Percentiles rank a stretch among this genome's conserved stretches.
Evolutionary conservation across 2,113 vertebrate genomes (phyloP).

Genomic region (Mesoclemmys tuberculata): DNA sequence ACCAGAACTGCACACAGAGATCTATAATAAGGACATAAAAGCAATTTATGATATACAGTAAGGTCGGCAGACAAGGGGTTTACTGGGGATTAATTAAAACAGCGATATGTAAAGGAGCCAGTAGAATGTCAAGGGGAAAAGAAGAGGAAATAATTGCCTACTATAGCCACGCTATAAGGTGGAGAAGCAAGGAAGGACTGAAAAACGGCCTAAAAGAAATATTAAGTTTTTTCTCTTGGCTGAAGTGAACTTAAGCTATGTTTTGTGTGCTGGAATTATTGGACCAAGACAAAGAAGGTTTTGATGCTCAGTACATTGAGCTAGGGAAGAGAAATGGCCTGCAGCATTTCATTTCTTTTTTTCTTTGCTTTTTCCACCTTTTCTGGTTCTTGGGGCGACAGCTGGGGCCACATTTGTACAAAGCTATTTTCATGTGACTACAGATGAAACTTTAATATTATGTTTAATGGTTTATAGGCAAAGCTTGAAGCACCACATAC

Average conservation of each 20-base stretch:
- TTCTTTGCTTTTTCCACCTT: constrained; percentile 30
- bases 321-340: constrained; percentile 38
- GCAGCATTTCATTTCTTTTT: background rate
- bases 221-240: constrained; percentile 31
- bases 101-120: background rate
- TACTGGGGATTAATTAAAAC: background rate
- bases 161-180: background rate
- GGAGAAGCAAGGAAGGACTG: background rate
- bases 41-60: background rate
- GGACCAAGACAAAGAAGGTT: constrained; percentile 45
- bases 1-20: background rate
- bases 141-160: background rate
- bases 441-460: background rate
- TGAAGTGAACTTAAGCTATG: background rate
- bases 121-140: background rate
- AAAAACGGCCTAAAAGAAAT: background rate
- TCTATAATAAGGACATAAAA: background rate
- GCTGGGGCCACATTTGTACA: background rate
- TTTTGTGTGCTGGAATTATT: constrained; percentile 55
- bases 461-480: background rate
- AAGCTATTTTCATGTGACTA: background rate
- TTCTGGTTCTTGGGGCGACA: constrained; percentile 1
- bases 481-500: constrained; percentile 44
- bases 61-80: background rate
- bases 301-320: constrained; percentile 25